These are phyloP conservation scores for Macroglossus sobrinus DNA, from an alignment of 2,113 vertebrate species.

Conservation along the genomic window DNA sequence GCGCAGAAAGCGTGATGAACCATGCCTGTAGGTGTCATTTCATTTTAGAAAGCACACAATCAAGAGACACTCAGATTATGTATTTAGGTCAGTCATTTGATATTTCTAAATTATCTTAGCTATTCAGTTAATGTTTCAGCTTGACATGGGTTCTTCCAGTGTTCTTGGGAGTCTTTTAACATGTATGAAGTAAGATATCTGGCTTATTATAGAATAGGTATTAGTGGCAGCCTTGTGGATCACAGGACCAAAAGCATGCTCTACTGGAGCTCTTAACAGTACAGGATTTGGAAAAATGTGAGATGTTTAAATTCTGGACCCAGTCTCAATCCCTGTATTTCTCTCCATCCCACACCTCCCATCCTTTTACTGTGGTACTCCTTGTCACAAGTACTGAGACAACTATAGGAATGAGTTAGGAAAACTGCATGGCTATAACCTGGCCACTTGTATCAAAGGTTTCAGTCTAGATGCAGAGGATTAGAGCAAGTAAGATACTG, in stretches of 20 bases:
- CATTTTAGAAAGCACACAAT: neutral
- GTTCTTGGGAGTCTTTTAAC: neutral
- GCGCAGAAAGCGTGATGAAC: neutral
- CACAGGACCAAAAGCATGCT: neutral
- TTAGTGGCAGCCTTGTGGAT: neutral
- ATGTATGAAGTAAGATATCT: neutral
- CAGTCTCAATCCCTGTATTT: neutral
- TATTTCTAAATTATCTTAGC: neutral
- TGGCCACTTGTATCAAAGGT: neutral
- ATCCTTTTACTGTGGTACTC: neutral
- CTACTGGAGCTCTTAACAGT: neutral
- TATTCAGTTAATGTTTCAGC: neutral
- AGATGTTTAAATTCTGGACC: neutral
- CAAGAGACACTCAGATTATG: neutral
- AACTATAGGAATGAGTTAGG: neutral
- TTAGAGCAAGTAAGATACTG: neutral
- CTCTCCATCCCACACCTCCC: neutral
- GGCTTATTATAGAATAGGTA: neutral
- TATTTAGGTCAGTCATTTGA: neutral
- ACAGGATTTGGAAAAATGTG: neutral
- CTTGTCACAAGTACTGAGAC: neutral
- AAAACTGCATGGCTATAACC: neutral
- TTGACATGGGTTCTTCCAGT: neutral
- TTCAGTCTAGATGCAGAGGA: neutral
- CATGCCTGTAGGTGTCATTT: neutral